phyloP scores from a whole-genome alignment of 2,797 vertebrate genomes.

The Hirundo rustica region DNA sequence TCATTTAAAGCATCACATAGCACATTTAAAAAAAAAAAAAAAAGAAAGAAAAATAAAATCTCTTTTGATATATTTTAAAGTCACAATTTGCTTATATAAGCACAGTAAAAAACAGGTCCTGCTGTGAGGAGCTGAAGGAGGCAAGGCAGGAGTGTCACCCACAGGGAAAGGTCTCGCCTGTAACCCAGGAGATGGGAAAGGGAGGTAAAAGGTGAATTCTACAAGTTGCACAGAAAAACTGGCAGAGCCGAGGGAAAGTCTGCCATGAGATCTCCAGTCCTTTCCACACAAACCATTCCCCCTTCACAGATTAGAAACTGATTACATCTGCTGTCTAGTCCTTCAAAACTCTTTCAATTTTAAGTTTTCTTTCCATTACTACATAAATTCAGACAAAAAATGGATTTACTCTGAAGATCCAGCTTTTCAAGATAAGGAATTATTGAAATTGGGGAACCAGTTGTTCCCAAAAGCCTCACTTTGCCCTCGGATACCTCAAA shows the following conservation, averaged over 20 bases:
- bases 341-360: not conserved
- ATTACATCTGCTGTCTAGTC: not conserved
- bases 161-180: not conserved
- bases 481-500: not conserved
- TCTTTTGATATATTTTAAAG: not conserved
- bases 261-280: not conserved
- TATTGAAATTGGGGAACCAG: not conserved
- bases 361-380: not conserved
- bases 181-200: not conserved
- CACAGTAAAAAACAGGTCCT: not conserved
- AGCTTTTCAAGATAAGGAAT: not conserved
- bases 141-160: not conserved
- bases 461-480: not conserved
- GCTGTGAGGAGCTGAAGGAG: not conserved
- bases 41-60: accelerated
- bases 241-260: not conserved
- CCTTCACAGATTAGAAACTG: not conserved
- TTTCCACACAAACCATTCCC: not conserved
- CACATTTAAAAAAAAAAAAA: not conserved
- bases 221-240: not conserved
- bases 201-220: not conserved
- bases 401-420: not conserved
- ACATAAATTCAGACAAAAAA: not conserved
- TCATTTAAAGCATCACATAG: not conserved
- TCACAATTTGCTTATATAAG: not conserved